These are phyloP conservation scores for Cephalophus harveyi DNA, from an alignment of 2,113 vertebrate genomes.

Conservation along the genomic window DNA sequence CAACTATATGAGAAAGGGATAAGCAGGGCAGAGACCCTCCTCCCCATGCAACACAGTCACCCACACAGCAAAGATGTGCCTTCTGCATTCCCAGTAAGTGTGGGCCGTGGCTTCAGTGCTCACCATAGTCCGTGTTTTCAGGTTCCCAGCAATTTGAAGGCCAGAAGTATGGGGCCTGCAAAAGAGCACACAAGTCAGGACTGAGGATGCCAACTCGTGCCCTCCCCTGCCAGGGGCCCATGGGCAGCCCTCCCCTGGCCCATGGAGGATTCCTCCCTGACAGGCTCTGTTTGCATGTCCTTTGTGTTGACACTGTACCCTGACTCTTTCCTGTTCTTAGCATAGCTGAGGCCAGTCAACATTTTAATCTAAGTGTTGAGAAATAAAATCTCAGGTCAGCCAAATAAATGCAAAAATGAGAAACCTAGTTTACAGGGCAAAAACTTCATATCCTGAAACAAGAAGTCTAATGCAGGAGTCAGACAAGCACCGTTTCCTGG, in stretches of 20 bases:
- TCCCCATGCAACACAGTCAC: background rate
- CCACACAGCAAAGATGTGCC: background rate
- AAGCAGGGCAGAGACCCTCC: background rate
- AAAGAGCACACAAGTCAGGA: constrained; percentile 66
- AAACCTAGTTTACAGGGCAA: background rate
- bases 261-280: background rate
- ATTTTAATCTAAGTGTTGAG: background rate
- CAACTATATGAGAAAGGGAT: background rate
- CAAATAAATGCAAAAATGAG: background rate
- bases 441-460: background rate
- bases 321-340: background rate
- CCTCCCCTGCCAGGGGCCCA: background rate
- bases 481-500: background rate
- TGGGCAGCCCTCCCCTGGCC: background rate
- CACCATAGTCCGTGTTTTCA: constrained; percentile 97
- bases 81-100: background rate
- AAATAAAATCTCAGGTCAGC: background rate
- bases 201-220: background rate
- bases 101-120: constrained; percentile 60
- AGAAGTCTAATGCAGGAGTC: background rate
- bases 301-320: background rate
- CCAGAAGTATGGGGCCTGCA: constrained; percentile 96
- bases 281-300: background rate
- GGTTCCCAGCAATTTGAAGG: constrained; percentile 98
- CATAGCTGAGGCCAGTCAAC: background rate